Conservation (phyloP, 2,113 vertebrate genomes). For the Cisticola juncidis region DNA sequence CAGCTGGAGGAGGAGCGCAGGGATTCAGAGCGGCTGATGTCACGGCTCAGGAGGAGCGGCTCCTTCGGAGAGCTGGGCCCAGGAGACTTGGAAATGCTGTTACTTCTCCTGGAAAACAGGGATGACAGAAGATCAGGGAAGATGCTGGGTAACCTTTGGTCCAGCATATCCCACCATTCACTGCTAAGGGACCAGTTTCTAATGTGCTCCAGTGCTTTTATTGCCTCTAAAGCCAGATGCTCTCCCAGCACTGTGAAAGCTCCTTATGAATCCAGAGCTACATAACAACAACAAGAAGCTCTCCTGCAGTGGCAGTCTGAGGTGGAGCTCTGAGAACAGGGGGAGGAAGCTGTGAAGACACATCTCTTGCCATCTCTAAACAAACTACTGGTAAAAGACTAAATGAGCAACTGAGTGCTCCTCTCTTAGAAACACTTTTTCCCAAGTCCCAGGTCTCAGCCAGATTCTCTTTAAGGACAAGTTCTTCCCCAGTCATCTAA, state of each 20-base stretch:
- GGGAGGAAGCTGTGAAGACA: neutral
- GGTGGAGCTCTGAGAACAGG: neutral
- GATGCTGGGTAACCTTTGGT: neutral
- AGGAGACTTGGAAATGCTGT: slow-evolving; percentile 92
- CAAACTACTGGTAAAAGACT: neutral
- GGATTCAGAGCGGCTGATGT: slow-evolving; percentile 93
- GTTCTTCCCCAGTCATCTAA: neutral
- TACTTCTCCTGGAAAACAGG: slow-evolving; percentile 83
- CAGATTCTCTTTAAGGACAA: neutral
- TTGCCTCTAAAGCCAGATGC: neutral
- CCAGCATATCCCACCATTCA: neutral
- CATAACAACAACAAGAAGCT: neutral
- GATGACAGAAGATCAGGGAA: neutral
- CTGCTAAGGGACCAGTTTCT: neutral
- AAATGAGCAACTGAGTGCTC: neutral
- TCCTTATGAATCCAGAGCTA: neutral
- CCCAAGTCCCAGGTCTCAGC: neutral
- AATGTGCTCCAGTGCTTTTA: neutral
- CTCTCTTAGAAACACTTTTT: neutral
- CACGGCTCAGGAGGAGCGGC: slow-evolving; percentile 76
- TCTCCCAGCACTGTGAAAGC: neutral
- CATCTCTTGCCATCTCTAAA: neutral
- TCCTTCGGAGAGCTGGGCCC: slow-evolving; percentile 90
- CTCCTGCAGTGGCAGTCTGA: neutral
- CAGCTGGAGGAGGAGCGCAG: slow-evolving; percentile 87